Evolutionary conservation across 2,888 invertebrate genomes (phyloP), one percentile per base, ranked within the genome.

Genomic region (Unio pictorum): DNA sequence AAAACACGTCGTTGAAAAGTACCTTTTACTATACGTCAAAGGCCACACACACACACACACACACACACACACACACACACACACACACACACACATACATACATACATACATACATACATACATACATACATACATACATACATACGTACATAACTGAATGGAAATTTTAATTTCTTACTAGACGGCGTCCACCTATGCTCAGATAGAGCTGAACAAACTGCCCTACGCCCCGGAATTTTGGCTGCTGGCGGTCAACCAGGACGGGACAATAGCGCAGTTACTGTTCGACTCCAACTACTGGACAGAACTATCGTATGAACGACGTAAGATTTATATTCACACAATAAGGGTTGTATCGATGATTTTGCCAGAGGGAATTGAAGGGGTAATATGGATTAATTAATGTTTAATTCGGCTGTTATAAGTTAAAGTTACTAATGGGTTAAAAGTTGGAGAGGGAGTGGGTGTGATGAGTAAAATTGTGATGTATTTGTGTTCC

Each of bases 151-250:
- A 5, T 30, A 6, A 34, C 30, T 34, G 34, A 34, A 34, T 8
- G 7, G 5, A 45, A 11, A 45, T 45, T 45, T 45, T 45, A 11
- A 45, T 45, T 45, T 45, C 45, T 45, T 45, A 45, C 45, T 45
- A 82, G 82, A 77, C 77, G 55, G 59, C 73, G 1, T 74, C 75
- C 2, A 75, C 74, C 23, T 64, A 67, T 11, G 72, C 74, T 4
- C 62, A 68, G 3, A 45, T 82, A 23, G 66, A 75, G 20, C 70
- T 75, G 7, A 64, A 66, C 18, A 45, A 62, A 17, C 56, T 81
- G 11, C 77, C 79, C 1, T 68, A 74, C n/a, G 57, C 69, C n/a
- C 74, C 81, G 0, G 80, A 80, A 64, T 81, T 83, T 72, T 78
- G 78, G 79, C 66, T 83, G 18, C 57, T 81, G 60, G 83, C 81